Conservation (phyloP, 2,888 invertebrate species). For the Gastracanthus pulcherrimus region DNA sequence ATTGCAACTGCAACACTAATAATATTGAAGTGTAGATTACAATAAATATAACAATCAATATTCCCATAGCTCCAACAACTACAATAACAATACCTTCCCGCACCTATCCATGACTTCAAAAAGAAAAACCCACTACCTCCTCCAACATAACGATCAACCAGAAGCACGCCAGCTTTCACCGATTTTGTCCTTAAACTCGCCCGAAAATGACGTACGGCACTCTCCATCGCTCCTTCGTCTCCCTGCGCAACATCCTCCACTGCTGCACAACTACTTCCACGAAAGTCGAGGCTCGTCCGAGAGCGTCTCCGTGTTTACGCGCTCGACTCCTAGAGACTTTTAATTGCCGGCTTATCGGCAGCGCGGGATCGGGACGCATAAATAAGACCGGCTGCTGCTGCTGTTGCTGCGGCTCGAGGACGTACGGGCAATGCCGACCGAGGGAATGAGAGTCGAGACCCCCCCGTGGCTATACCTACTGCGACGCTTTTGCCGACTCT, state of each 20-base stretch:
- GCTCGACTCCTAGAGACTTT: slow-evolving; percentile 53
- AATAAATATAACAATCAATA: no score
- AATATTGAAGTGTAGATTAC: no score
- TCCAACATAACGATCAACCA: slow-evolving; percentile 2
- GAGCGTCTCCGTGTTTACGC: slow-evolving; percentile 41
- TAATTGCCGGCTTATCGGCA: slow-evolving; percentile 58
- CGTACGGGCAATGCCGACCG: neutral
- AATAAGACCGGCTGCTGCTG: slow-evolving; percentile 44
- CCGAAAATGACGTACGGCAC: neutral
- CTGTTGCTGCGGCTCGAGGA: slow-evolving; percentile 5
- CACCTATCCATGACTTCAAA: no score
- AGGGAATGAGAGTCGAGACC: neutral
- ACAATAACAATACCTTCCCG: no score
- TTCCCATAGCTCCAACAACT: no score
- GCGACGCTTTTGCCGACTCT: neutral
- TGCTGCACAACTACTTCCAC: slow-evolving; percentile 23
- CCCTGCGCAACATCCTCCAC: neutral
- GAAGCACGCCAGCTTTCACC: neutral
- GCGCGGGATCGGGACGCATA: slow-evolving; percentile 53
- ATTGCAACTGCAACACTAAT: no score
- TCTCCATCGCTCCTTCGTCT: no score
- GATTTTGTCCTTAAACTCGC: neutral
- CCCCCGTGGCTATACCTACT: slow-evolving; percentile 31
- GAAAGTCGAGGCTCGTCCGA: slow-evolving; percentile 45
- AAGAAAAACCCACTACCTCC: neutral